phyloP scores from a whole-genome alignment of 2,888 invertebrate species.

The Biston betularia region DNA sequence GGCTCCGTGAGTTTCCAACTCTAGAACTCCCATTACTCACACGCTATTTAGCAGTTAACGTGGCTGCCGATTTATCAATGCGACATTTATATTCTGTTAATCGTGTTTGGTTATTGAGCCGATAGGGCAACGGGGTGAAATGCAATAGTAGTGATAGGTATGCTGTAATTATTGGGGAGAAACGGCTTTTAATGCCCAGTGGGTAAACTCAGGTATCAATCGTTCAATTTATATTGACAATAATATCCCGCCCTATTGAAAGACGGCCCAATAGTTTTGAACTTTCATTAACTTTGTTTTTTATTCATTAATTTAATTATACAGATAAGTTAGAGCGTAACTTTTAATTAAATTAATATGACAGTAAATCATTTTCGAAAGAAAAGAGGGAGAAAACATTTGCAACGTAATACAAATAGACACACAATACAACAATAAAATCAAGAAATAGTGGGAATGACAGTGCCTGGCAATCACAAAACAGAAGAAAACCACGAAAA shows the following conservation, averaged over 20 bases:
- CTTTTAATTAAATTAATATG: no score
- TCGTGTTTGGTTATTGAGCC: conserved; percentile 69
- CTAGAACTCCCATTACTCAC: conserved; percentile 64
- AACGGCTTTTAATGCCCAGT: conserved; percentile 31
- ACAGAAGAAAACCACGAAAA: no score
- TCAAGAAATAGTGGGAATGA: no score
- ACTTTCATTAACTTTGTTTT: not conserved
- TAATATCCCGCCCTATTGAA: conserved; percentile 7
- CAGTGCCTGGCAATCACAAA: no score
- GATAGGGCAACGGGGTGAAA: conserved; percentile 45
- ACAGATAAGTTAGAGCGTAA: no score
- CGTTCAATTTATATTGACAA: conserved; percentile 25
- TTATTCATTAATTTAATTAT: no score
- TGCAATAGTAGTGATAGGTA: conserved; percentile 44
- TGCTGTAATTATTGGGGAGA: conserved; percentile 40
- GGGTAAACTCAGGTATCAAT: conserved; percentile 26
- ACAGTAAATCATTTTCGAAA: no score
- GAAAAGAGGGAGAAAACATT: no score
- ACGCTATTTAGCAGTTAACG: conserved; percentile 85
- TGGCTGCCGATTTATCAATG: conserved; percentile 78
- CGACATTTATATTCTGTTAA: conserved; percentile 82
- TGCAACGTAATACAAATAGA: no score
- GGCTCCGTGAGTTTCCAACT: not conserved
- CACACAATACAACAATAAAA: no score
- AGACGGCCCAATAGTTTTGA: conserved; percentile 5